A percentile compares a stretch with the other conserved stretches of the same genome.
Evolutionary conservation across 2,797 vertebrate species (phyloP).

Genomic region (Typhlichthys subterraneus): DNA sequence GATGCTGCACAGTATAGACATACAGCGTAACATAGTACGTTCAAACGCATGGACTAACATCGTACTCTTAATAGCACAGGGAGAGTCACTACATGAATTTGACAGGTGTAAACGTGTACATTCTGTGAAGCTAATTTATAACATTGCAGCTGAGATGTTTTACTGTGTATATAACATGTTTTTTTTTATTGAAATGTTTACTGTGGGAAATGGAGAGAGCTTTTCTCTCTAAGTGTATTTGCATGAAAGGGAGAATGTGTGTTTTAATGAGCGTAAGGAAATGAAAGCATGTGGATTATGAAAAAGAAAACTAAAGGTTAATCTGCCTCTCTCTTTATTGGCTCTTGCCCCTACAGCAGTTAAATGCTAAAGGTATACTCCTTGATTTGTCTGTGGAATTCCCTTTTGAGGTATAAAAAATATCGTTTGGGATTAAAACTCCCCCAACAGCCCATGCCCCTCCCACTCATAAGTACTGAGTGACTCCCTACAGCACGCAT

Average conservation of each 20-base stretch:
- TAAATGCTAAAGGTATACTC: constrained; percentile 40
- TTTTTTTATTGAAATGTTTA: constrained; percentile 65
- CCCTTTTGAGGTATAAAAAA: too few species aligned
- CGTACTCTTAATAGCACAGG: constrained; percentile 14
- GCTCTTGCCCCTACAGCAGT: constrained; percentile 46
- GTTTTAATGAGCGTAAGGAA: constrained; percentile 22
- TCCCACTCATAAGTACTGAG: too few species aligned
- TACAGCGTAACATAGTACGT: constrained; percentile 11
- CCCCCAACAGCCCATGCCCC: too few species aligned
- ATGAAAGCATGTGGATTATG: constrained; percentile 32
- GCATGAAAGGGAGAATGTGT: constrained; percentile 48
- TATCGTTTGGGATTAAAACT: too few species aligned
- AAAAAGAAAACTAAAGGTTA: constrained; percentile 46
- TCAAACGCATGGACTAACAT: constrained; percentile 11
- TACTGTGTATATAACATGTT: constrained; percentile 68
- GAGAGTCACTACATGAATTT: constrained; percentile 38
- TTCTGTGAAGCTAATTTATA: constrained; percentile 82
- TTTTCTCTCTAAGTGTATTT: constrained; percentile 25
- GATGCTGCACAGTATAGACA: constrained; percentile 57
- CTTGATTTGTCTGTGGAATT: constrained; percentile 4
- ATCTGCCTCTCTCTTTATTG: constrained; percentile 60
- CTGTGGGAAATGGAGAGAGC: constrained; percentile 30
- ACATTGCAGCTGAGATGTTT: constrained; percentile 65
- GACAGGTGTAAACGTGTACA: constrained; percentile 59
- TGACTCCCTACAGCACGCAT: too few species aligned